Evolutionary conservation across 2,113 vertebrate species (phyloP).

Genomic region (Nematolebias whitei): DNA sequence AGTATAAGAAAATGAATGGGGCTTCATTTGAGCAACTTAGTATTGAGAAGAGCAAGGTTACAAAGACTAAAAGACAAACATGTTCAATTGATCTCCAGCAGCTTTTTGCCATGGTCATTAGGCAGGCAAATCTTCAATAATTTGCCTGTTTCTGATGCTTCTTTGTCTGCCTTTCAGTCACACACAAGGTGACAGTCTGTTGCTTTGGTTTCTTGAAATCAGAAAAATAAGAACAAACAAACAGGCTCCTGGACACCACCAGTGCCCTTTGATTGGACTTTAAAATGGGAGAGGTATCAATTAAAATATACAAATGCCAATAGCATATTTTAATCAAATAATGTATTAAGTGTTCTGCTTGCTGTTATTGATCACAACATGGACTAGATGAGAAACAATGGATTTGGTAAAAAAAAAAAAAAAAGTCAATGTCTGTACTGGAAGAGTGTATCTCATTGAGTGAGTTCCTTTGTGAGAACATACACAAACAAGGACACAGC

Average conservation of each 20-base stretch:
- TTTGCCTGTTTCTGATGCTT: constrained; percentile 28
- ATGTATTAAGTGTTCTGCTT: constrained; percentile 52
- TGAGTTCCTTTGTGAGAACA: constrained; percentile 1
- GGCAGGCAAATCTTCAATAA: constrained; percentile 34
- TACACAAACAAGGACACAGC: constrained; percentile 11
- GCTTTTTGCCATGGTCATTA: constrained; percentile 50
- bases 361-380: constrained; percentile 58
- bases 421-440: constrained; percentile 3
- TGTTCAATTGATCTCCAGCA: constrained; percentile 29
- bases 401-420: constrained; percentile 1
- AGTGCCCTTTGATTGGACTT: constrained; percentile 54
- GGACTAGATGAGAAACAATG: constrained; percentile 53
- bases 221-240: constrained; percentile 18
- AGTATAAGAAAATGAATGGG: constrained; percentile 28
- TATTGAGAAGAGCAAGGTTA: constrained; percentile 14
- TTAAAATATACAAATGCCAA: constrained; percentile 57
- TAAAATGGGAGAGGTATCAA: constrained; percentile 56
- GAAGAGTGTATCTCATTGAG: neutral
- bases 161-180: constrained; percentile 46
- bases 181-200: constrained; percentile 84
- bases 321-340: constrained; percentile 59
- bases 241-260: constrained; percentile 42
- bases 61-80: constrained; percentile 32
- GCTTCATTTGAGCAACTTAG: constrained; percentile 28
- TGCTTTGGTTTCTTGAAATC: constrained; percentile 58